Evolutionary conservation across 2,113 vertebrate genomes (phyloP).

Genomic region (Clarias macrocephalus): DNA sequence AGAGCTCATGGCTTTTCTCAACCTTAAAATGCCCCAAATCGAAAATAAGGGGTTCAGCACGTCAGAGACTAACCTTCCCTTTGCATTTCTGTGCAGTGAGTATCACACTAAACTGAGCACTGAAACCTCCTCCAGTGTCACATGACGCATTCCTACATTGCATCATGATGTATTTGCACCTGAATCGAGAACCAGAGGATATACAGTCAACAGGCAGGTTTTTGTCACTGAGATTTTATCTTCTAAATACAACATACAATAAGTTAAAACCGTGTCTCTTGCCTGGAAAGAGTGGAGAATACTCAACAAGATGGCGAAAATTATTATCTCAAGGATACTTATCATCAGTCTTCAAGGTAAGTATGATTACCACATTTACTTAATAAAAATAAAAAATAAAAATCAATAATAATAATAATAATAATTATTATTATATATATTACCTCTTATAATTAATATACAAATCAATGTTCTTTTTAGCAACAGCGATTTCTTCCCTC

Average conservation of each 20-base stretch:
- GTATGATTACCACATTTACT: background rate
- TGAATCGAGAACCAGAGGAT: background rate
- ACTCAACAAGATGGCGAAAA: background rate
- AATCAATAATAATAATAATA: no score
- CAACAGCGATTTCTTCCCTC: conserved; percentile 5
- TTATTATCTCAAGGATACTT: background rate
- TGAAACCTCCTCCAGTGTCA: no score
- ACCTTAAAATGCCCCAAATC: background rate
- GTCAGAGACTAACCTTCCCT: conserved; percentile 29
- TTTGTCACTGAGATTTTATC: background rate
- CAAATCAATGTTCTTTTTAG: background rate
- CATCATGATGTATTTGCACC: conserved; percentile 23
- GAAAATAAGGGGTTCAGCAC: conserved; percentile 9
- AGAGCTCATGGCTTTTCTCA: conserved; percentile 4
- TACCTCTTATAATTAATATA: background rate
- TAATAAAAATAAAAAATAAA: no score
- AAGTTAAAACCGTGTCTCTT: background rate
- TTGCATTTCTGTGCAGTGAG: conserved; percentile 30
- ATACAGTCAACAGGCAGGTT: background rate
- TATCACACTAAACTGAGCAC: no score
- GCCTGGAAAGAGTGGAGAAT: background rate
- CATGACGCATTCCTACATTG: no score
- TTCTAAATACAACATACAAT: background rate
- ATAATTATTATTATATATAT: no score
- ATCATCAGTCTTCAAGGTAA: background rate